A percentile compares a stretch with the other conserved stretches of the same genome.
Conservation (phyloP, 1,140 invertebrate genomes). For the Olivierus martensii region DNA sequence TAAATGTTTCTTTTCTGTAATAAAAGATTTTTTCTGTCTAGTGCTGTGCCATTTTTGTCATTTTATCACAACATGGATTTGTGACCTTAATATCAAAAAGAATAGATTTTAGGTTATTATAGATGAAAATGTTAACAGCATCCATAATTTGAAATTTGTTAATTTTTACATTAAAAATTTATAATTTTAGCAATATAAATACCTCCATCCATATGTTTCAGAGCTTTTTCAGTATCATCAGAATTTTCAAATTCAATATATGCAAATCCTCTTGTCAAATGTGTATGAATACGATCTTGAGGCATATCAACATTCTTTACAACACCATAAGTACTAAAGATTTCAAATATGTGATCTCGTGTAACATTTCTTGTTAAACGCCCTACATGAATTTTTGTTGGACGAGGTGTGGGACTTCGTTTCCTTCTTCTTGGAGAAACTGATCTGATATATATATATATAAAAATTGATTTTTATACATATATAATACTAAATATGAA, state of each 20-base stretch:
- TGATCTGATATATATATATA: slow-evolving; percentile 23
- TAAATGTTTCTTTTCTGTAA: too few relatives aligned
- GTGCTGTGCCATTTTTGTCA: too few relatives aligned
- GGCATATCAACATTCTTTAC: slow-evolving; percentile 84
- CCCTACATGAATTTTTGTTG: slow-evolving; percentile 84
- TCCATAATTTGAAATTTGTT: too few relatives aligned
- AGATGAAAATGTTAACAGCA: too few relatives aligned
- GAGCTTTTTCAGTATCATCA: slow-evolving; percentile 93
- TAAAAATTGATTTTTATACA: not conserved
- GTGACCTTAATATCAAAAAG: too few relatives aligned
- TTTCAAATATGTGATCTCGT: slow-evolving; percentile 80
- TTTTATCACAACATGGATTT: too few relatives aligned
- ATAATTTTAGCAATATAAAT: too few relatives aligned
- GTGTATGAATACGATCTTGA: slow-evolving; percentile 67
- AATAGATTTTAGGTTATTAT: too few relatives aligned
- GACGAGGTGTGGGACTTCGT: slow-evolving; percentile 59
- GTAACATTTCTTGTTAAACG: slow-evolving; percentile 81
- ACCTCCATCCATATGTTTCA: slow-evolving; percentile 99
- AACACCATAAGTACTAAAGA: slow-evolving; percentile 82
- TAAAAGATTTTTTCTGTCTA: too few relatives aligned
- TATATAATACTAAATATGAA: not conserved
- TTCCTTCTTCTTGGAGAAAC: slow-evolving; percentile 44
- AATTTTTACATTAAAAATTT: too few relatives aligned
- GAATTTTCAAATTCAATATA: slow-evolving; percentile 88
- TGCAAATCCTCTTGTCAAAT: slow-evolving; percentile 74